A percentile compares a stretch with the other conserved stretches of the same genome.
Evolutionary conservation across 1,140 invertebrate species (phyloP).

Genomic region (Lasaia peninsularis): DNA sequence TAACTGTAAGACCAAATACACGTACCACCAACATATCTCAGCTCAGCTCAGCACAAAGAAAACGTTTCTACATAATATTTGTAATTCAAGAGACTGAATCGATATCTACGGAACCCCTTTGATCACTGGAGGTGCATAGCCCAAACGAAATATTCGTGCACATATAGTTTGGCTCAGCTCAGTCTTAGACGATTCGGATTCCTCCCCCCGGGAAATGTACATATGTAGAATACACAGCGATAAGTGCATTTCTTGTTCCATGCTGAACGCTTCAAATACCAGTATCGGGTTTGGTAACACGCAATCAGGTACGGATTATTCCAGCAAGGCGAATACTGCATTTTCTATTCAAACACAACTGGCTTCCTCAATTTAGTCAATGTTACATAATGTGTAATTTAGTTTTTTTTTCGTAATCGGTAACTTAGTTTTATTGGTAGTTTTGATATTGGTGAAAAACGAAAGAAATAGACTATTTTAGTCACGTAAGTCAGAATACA

Average conservation of each 20-base stretch:
- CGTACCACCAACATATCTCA: not conserved
- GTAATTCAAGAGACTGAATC: constrained; percentile 10
- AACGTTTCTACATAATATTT: not conserved
- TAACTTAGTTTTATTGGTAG: no score
- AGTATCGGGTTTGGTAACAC: not conserved
- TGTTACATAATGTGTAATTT: no score
- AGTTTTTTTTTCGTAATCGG: no score
- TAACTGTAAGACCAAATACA: no score
- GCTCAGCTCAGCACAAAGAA: not conserved
- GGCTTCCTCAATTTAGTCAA: no score
- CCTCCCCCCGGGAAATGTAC: constrained; percentile 16
- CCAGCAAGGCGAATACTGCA: not conserved
- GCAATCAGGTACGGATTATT: not conserved
- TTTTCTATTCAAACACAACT: no score
- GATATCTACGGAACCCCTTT: constrained; percentile 12
- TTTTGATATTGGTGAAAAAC: no score
- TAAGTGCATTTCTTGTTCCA: constrained; percentile 17
- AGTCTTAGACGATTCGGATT: constrained; percentile 19
- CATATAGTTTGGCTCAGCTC: constrained; percentile 10
- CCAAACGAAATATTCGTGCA: constrained; percentile 17
- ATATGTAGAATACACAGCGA: constrained; percentile 11
- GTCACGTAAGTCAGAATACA: no score
- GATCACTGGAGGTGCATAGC: constrained; percentile 15
- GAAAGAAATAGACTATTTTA: no score
- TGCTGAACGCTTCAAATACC: not conserved